phyloP scores from a whole-genome alignment of 1,140 invertebrate genomes.

The Eurosta solidaginis region DNA sequence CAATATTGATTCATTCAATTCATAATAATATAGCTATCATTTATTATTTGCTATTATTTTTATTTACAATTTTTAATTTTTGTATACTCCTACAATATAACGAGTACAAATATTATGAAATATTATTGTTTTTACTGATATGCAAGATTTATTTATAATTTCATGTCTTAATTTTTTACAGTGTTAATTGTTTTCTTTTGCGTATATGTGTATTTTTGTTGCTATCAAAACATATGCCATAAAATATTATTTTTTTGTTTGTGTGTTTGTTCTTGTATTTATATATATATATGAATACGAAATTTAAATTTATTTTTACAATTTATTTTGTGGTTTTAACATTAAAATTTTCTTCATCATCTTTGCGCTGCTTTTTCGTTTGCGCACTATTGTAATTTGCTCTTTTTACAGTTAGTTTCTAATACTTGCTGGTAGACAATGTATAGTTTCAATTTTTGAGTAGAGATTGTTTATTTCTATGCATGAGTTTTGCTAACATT shows the following conservation, averaged over 20 bases:
- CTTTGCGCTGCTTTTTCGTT: neutral
- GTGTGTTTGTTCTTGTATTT: too few relatives aligned
- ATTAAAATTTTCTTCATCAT: neutral
- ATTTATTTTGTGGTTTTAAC: neutral
- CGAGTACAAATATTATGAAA: slow-evolving; percentile 25
- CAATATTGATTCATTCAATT: neutral
- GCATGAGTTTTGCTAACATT: neutral
- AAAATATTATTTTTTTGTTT: too few relatives aligned
- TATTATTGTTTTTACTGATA: slow-evolving; percentile 29
- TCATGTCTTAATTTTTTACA: slow-evolving; percentile 1
- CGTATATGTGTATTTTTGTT: neutral
- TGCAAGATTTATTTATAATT: slow-evolving; percentile 19
- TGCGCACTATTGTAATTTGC: too few relatives aligned
- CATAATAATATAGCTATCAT: neutral
- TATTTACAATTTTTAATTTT: neutral
- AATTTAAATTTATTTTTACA: neutral
- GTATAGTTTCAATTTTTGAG: neutral
- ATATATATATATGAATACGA: too few relatives aligned
- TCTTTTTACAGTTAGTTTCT: neutral
- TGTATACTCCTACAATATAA: neutral
- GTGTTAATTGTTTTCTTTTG: neutral
- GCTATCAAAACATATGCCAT: neutral
- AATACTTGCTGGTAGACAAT: slow-evolving; percentile 18
- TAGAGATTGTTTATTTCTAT: neutral
- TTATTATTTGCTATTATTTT: neutral